phyloP scores from a whole-genome alignment of 2,888 invertebrate species.

The Mimas tiliae region DNA sequence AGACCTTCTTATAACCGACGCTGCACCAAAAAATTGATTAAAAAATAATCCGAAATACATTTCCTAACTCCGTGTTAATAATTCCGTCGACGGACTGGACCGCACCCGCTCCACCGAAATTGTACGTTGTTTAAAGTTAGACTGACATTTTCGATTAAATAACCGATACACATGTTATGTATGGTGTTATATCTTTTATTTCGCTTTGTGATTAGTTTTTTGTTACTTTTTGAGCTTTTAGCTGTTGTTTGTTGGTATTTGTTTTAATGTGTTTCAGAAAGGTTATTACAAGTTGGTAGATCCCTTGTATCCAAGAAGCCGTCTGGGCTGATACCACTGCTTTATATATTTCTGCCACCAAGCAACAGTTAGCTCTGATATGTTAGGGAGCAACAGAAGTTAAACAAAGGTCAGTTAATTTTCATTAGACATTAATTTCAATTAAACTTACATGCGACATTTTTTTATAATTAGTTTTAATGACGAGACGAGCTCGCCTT shows the following conservation, averaged over 20 bases:
- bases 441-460: too few species aligned
- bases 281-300: too few species aligned
- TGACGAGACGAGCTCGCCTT: too few species aligned
- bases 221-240: neutral
- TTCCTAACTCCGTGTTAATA: conserved; percentile 28
- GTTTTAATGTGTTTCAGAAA: neutral
- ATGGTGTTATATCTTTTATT: neutral
- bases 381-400: too few species aligned
- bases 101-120: conserved; percentile 37
- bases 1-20: neutral
- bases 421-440: too few species aligned
- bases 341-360: too few species aligned
- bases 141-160: conserved; percentile 31
- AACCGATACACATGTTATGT: neutral
- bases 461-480: too few species aligned
- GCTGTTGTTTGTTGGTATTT: too few species aligned
- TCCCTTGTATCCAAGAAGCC: too few species aligned
- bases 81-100: conserved; percentile 43
- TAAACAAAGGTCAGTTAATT: too few species aligned
- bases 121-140: conserved; percentile 38
- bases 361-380: too few species aligned
- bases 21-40: neutral
- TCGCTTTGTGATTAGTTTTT: neutral
- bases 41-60: neutral
- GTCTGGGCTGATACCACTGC: too few species aligned